Conservation (phyloP, 37 sponge, comb jelly and placozoan species). For the Bolinopsis microptera region DNA sequence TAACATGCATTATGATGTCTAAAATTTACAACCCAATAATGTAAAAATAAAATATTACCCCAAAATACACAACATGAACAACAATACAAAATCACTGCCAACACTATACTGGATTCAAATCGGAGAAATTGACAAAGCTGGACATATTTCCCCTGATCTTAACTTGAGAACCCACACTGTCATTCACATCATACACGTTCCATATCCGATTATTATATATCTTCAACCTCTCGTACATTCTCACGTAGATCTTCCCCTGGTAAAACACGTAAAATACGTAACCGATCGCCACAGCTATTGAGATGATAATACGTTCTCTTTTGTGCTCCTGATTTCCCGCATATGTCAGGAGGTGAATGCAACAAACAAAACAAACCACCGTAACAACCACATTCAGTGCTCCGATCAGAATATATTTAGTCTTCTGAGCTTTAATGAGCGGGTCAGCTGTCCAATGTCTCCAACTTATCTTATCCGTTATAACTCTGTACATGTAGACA, state of each 20-base stretch:
- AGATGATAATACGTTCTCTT: background rate
- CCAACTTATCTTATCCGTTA: slow-evolving; percentile 7
- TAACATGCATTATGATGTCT: too few species aligned
- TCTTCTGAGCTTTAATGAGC: background rate
- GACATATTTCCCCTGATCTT: background rate
- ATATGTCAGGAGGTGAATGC: background rate
- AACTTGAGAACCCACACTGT: background rate
- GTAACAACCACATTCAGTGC: background rate
- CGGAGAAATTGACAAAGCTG: slow-evolving; percentile 5
- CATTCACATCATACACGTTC: background rate
- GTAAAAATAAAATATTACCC: too few species aligned
- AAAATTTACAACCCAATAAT: too few species aligned
- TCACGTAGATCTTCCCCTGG: background rate
- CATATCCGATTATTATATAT: background rate
- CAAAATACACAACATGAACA: too few species aligned
- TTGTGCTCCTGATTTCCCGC: background rate
- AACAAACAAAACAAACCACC: background rate
- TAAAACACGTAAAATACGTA: background rate
- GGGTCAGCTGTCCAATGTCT: slow-evolving; percentile 13
- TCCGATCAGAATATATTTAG: background rate
- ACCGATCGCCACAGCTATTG: background rate
- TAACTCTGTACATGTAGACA: background rate
- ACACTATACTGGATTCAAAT: too few species aligned
- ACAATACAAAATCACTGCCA: too few species aligned
- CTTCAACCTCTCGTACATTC: slow-evolving; percentile 34